A percentile compares a stretch with the other conserved stretches of the same genome.
Conservation (phyloP, 2,888 invertebrate species). For the Agapetus fuscipes region DNA sequence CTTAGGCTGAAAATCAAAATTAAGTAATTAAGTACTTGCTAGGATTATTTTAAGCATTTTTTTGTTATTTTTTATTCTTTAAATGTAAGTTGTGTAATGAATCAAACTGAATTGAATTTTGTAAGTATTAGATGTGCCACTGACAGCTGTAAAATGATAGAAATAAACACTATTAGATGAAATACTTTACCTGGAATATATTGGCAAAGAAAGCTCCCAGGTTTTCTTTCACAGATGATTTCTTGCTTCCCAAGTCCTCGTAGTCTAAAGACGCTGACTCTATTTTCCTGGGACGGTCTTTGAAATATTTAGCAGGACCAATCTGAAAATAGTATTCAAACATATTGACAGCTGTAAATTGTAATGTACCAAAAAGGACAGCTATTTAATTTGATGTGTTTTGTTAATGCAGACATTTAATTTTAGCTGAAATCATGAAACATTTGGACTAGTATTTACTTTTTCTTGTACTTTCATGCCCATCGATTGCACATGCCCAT, state of each 20-base stretch:
- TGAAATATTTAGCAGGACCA: conserved; percentile 27
- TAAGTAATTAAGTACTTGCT: not conserved
- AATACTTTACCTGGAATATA: conserved; percentile 37
- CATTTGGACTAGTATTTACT: no score
- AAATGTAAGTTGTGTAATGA: not conserved
- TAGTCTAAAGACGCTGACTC: conserved; percentile 35
- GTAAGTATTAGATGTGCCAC: no score
- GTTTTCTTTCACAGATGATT: conserved; percentile 35
- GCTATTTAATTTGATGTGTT: not conserved
- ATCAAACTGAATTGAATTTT: not conserved
- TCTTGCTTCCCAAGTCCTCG: conserved; percentile 36
- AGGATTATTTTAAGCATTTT: not conserved
- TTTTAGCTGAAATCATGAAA: not conserved
- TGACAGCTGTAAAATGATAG: no score
- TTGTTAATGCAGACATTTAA: not conserved
- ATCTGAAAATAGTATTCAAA: conserved; percentile 38
- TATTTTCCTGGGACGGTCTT: conserved; percentile 21
- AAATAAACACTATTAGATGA: no score
- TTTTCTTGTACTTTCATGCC: no score
- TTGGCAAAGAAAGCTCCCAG: conserved; percentile 34
- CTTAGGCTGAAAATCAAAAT: conserved; percentile 42
- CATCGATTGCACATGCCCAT: no score
- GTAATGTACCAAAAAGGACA: no score
- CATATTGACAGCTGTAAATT: no score
- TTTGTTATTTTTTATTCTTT: not conserved